phyloP scores from a whole-genome alignment of 2,888 invertebrate species.

The Fissipunctia ypsillon region DNA sequence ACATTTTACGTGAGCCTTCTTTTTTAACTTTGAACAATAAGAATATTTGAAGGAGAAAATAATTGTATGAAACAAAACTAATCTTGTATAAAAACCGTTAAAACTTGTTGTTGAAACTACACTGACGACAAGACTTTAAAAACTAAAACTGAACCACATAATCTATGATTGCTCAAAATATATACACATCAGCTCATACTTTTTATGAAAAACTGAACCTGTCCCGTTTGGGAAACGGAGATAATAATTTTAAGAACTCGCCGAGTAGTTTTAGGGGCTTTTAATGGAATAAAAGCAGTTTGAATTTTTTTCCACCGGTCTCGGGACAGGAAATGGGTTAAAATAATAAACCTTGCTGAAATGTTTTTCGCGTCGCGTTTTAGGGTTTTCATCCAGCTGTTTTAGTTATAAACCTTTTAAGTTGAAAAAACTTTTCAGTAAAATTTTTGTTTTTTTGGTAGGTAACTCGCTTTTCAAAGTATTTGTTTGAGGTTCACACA shows the following conservation, averaged over 20 bases:
- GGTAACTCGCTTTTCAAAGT: neutral
- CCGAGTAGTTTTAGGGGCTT: slow-evolving; percentile 63
- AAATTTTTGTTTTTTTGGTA: neutral
- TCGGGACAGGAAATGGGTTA: slow-evolving; percentile 33
- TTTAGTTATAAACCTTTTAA: slow-evolving; percentile 2
- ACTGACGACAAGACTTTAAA: neutral
- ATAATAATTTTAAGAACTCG: slow-evolving; percentile 59
- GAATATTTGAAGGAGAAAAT: neutral
- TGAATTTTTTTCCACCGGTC: slow-evolving; percentile 37
- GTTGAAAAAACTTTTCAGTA: slow-evolving; percentile 11
- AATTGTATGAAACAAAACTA: neutral
- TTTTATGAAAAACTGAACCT: slow-evolving; percentile 42
- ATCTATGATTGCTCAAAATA: neutral
- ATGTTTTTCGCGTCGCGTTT: slow-evolving; percentile 39
- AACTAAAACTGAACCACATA: neutral
- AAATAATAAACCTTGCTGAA: slow-evolving; percentile 55
- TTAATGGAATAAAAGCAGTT: slow-evolving; percentile 64
- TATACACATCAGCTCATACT: slow-evolving; percentile 13
- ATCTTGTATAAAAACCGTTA: neutral
- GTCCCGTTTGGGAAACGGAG: slow-evolving; percentile 50
- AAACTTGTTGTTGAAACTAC: neutral
- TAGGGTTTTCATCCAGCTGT: slow-evolving; percentile 16
- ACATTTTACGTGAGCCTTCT: slow-evolving; percentile 21
- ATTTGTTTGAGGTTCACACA: neutral
- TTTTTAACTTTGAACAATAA: neutral